Evolutionary conservation across 2,888 invertebrate species (phyloP).

Genomic region (Agrochola circellaris): DNA sequence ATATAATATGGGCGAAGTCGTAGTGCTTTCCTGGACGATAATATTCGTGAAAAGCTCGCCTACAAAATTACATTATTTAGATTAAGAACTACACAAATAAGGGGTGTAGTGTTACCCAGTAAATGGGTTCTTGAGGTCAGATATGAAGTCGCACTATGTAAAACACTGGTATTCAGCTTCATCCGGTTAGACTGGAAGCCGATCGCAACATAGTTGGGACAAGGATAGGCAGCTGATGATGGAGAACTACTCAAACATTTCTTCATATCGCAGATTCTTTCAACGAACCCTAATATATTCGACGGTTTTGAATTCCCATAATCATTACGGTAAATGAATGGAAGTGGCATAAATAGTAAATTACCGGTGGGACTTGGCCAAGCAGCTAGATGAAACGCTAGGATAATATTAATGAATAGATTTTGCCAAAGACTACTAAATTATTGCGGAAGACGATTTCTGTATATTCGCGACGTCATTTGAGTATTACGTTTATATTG

Average conservation of each 20-base stretch:
- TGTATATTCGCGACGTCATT: neutral
- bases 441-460: conserved; percentile 16
- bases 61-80: neutral
- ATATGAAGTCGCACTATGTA: too few relatives aligned
- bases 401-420: neutral
- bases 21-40: neutral
- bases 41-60: neutral
- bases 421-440: conserved; percentile 18
- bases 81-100: neutral
- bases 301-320: neutral
- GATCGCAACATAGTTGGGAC: neutral
- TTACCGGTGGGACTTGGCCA: conserved; percentile 4
- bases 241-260: neutral
- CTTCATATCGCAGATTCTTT: neutral
- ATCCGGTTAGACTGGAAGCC: neutral
- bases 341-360: conserved; percentile 18
- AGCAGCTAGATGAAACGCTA: neutral
- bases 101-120: neutral
- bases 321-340: conserved; percentile 7
- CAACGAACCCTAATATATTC: neutral
- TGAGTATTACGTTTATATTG: conserved; percentile 18
- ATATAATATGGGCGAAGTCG: neutral
- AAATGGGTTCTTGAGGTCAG: neutral
- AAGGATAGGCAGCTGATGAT: neutral
- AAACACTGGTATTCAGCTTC: neutral